A percentile compares a stretch with the other conserved stretches of the same genome.
These are phyloP conservation scores for Poeciliopsis presidionis DNA, from an alignment of 2,797 vertebrate species.

Conservation along the genomic window DNA sequence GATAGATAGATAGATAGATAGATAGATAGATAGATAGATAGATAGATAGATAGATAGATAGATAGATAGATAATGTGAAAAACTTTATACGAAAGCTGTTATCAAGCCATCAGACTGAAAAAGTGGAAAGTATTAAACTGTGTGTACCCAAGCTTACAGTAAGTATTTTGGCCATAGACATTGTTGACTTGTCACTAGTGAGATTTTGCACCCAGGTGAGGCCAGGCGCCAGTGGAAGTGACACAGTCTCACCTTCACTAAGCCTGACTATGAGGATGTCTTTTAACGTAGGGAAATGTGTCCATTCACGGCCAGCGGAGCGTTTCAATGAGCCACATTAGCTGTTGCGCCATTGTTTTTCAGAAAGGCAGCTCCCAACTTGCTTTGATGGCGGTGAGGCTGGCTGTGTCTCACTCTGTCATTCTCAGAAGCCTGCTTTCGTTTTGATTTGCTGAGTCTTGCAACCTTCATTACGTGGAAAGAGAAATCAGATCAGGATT, in stretches of 20 bases:
- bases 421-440: slow-evolving; percentile 47
- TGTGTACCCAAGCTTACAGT: slow-evolving; percentile 51
- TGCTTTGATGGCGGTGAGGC: slow-evolving; percentile 73
- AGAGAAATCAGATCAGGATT: slow-evolving; percentile 21
- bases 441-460: slow-evolving; percentile 63
- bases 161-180: slow-evolving; percentile 29
- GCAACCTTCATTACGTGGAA: slow-evolving; percentile 38
- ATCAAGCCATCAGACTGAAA: slow-evolving; percentile 25
- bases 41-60: too few relatives aligned
- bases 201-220: slow-evolving; percentile 73
- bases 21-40: too few relatives aligned
- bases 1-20: too few relatives aligned
- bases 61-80: too few relatives aligned
- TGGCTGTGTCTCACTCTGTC: slow-evolving; percentile 56
- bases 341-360: slow-evolving; percentile 79
- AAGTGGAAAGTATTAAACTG: slow-evolving; percentile 43
- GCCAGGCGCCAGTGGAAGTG: slow-evolving; percentile 76
- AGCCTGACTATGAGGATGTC: slow-evolving; percentile 62
- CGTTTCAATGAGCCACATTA: slow-evolving; percentile 82
- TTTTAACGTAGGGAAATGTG: slow-evolving; percentile 77
- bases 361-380: slow-evolving; percentile 80
- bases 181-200: slow-evolving; percentile 47
- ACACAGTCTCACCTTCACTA: slow-evolving; percentile 75
- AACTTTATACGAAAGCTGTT: neutral
- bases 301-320: slow-evolving; percentile 78